Evolutionary conservation across 2,113 vertebrate species (phyloP).

Genomic region (Ramphastos sulfuratus): DNA sequence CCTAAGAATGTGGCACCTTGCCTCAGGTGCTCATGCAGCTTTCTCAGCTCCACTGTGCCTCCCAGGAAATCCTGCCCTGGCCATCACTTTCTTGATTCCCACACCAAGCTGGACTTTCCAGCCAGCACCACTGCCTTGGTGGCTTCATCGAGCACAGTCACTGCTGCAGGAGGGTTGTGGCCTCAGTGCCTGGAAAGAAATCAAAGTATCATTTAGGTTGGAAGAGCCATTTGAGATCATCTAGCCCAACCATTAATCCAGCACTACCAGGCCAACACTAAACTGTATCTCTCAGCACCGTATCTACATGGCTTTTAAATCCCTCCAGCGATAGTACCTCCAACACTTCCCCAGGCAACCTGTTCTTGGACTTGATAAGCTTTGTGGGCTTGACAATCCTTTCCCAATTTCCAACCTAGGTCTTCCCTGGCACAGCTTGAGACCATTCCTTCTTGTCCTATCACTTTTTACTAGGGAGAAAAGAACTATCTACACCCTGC

Average conservation of each 20-base stretch:
- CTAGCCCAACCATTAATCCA: background rate
- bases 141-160: rapidly evolving
- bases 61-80: too few species aligned
- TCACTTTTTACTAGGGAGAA: background rate
- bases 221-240: background rate
- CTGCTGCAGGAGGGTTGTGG: background rate
- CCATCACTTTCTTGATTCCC: rapidly evolving
- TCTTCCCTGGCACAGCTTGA: background rate
- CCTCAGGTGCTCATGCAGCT: background rate
- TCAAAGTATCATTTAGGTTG: background rate
- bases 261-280: background rate
- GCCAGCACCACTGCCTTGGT: rapidly evolving
- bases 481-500: background rate
- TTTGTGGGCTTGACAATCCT: background rate
- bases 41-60: background rate
- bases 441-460: background rate
- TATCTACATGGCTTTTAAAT: background rate
- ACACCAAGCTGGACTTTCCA: rapidly evolving
- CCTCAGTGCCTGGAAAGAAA: too few species aligned
- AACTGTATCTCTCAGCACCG: background rate
- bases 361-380: background rate
- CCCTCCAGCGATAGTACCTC: background rate
- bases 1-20: rapidly evolving
- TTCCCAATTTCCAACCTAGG: background rate
- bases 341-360: background rate